These are phyloP conservation scores for Neoarius graeffei DNA, from an alignment of 2,113 vertebrate genomes.

Conservation along the genomic window DNA sequence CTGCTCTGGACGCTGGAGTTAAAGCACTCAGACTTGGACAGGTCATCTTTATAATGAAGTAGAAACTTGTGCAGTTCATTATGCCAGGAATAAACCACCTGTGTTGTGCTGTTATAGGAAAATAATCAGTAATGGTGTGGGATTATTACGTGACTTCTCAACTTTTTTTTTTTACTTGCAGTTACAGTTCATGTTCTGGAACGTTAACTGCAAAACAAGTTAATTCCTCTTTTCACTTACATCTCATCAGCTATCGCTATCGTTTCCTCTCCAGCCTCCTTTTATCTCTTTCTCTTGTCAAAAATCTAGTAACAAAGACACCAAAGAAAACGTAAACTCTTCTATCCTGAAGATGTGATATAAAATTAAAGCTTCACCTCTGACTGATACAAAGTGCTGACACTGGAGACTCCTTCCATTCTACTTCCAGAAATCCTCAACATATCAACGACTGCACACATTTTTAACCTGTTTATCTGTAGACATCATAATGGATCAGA, in stretches of 20 bases:
- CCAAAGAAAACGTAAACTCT: not conserved
- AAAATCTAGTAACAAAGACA: not conserved
- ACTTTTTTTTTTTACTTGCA: not conserved
- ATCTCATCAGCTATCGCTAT: not conserved
- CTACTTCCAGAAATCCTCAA: too few species aligned
- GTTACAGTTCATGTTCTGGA: not conserved
- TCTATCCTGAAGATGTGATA: not conserved
- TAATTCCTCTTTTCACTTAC: not conserved
- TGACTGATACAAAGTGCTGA: not conserved
- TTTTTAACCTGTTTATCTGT: too few species aligned
- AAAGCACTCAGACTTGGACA: not conserved
- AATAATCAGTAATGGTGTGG: not conserved
- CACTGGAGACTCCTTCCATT: not conserved
- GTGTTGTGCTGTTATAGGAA: not conserved
- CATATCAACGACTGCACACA: too few species aligned
- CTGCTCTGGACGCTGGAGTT: not conserved
- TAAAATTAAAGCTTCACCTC: not conserved
- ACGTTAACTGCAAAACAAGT: not conserved
- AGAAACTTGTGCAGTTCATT: not conserved
- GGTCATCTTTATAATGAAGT: not conserved
- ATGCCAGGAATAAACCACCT: not conserved
- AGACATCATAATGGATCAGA: too few species aligned
- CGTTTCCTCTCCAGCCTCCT: not conserved
- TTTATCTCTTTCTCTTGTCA: not conserved
- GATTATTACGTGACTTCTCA: too few species aligned